Percentiles rank a stretch among this genome's conserved stretches.
These are phyloP conservation scores for Meganola albula DNA, from an alignment of 2,888 invertebrate species.

Conservation along the genomic window DNA sequence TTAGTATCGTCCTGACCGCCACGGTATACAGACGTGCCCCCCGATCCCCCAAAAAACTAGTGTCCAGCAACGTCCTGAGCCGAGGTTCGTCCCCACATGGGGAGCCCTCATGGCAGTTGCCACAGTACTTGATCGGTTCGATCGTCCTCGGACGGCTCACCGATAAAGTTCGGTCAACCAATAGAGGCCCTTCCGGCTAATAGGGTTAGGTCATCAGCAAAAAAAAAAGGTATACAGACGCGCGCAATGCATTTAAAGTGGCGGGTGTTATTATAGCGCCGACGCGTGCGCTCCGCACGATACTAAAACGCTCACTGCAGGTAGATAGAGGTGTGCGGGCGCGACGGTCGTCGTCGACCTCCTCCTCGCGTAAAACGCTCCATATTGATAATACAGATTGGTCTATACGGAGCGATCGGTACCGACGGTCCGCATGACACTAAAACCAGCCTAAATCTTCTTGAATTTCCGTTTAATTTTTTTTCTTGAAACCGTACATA, in stretches of 20 bases:
- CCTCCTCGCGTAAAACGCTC: conserved; percentile 8
- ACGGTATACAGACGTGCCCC: conserved; percentile 1
- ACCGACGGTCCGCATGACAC: conserved; percentile 1
- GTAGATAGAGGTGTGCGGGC: conserved; percentile 12
- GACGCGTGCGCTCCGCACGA: conserved; percentile 13
- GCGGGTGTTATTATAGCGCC: conserved; percentile 1
- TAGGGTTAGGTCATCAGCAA: too few relatives aligned
- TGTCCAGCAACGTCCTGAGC: too few relatives aligned
- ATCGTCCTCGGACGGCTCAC: too few relatives aligned
- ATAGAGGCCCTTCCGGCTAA: too few relatives aligned
- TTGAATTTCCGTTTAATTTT: too few relatives aligned
- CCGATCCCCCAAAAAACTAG: too few relatives aligned
- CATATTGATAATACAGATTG: conserved; percentile 8
- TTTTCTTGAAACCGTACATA: too few relatives aligned
- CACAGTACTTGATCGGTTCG: too few relatives aligned
- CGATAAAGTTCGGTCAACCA: too few relatives aligned
- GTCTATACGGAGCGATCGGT: conserved; percentile 5
- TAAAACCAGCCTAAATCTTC: conserved; percentile 1
- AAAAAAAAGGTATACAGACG: too few relatives aligned
- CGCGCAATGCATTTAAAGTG: conserved; percentile 1
- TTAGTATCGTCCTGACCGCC: conserved; percentile 1
- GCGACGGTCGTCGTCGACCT: conserved; percentile 9
- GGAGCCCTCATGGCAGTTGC: too few relatives aligned
- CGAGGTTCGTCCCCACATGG: too few relatives aligned
- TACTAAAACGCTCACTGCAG: conserved; percentile 16